Evolutionary conservation across 2,113 vertebrate species (phyloP).

Genomic region (Petroica traversi): DNA sequence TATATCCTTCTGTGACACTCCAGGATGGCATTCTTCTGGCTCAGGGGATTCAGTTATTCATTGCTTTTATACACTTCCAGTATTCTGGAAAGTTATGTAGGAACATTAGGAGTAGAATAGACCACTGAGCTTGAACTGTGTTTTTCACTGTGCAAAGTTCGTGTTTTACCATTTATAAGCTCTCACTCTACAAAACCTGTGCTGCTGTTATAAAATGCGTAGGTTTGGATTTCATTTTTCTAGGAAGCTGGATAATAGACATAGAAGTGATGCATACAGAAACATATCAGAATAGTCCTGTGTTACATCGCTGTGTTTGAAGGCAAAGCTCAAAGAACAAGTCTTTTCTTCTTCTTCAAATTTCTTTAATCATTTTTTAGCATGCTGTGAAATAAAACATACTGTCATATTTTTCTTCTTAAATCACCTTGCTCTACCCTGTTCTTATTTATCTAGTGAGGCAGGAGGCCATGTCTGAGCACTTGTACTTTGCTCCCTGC

Average conservation of each 20-base stretch:
- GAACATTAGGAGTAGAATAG: not conserved
- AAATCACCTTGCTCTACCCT: not conserved
- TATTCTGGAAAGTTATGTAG: not conserved
- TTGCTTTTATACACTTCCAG: too few species aligned
- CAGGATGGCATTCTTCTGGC: not conserved
- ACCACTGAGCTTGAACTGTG: not conserved
- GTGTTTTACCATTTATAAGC: not conserved
- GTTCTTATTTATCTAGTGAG: constrained; percentile 15
- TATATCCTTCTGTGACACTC: not conserved
- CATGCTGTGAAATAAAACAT: constrained; percentile 36
- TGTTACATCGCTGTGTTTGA: not conserved
- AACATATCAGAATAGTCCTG: not conserved
- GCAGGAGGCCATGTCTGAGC: not conserved
- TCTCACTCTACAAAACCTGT: not conserved
- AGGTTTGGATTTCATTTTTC: constrained; percentile 31
- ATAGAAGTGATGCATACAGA: not conserved
- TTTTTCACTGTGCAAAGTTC: constrained; percentile 17
- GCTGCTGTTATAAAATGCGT: constrained; percentile 29
- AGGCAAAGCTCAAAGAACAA: constrained; percentile 12
- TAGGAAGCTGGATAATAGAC: constrained; percentile 3
- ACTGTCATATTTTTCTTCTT: not conserved
- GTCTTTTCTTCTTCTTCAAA: not conserved
- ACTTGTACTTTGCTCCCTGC: not conserved
- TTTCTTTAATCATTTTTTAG: constrained; percentile 56
- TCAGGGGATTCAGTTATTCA: not conserved